Evolutionary conservation across 2,113 vertebrate genomes (phyloP).

Genomic region (Rhynchomys soricoides): DNA sequence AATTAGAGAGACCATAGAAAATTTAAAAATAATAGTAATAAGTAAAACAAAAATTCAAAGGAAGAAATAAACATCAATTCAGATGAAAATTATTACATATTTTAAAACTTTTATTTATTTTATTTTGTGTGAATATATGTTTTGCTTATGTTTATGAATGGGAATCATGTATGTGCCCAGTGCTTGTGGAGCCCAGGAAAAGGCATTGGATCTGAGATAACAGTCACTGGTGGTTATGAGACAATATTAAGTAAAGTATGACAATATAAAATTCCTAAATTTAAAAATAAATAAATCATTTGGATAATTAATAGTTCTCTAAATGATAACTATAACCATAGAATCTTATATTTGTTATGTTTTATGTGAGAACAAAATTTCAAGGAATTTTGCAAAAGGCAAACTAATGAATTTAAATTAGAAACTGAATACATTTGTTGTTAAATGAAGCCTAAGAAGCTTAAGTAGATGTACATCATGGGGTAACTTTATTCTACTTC

Average conservation of each 20-base stretch:
- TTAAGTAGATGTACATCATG: neutral
- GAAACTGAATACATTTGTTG: neutral
- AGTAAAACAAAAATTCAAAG: neutral
- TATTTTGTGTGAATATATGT: neutral
- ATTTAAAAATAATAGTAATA: neutral
- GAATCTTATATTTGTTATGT: slow-evolving; percentile 8
- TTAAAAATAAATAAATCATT: neutral
- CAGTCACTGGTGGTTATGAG: too few relatives aligned
- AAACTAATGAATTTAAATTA: neutral
- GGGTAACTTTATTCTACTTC: neutral
- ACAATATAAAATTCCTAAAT: neutral
- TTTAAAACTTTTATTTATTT: neutral
- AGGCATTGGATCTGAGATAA: neutral
- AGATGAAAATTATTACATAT: too few relatives aligned
- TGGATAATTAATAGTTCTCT: neutral
- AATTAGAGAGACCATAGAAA: neutral
- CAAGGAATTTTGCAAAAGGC: neutral
- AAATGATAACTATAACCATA: neutral
- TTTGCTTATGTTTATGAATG: neutral
- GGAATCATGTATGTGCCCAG: neutral
- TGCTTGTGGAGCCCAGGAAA: neutral
- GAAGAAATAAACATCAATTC: neutral
- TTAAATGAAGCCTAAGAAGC: neutral
- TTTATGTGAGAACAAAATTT: neutral
- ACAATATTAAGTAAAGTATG: too few relatives aligned